These are phyloP conservation scores for Tryphoninae sp. DNA, from an alignment of 2,888 invertebrate species.

Conservation along the genomic window DNA sequence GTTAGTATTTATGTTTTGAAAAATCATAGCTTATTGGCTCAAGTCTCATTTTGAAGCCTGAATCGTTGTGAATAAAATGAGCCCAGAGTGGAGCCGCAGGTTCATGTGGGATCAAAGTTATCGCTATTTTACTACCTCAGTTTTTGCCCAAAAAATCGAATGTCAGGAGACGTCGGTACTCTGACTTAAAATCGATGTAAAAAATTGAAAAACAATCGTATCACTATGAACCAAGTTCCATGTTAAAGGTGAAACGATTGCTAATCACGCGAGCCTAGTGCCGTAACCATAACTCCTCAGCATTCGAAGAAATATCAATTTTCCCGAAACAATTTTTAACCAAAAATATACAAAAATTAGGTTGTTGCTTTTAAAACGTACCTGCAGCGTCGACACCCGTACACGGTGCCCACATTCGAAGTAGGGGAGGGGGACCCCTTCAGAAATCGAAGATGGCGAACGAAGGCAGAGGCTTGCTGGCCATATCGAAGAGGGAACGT, in stretches of 20 bases:
- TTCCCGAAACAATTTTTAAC: background rate
- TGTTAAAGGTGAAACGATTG: background rate
- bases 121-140: background rate
- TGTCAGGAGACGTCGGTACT: background rate
- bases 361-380: background rate
- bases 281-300: background rate
- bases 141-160: background rate
- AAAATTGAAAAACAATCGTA: background rate
- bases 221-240: background rate
- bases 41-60: no score
- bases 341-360: background rate
- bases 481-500: slow-evolving; percentile 1
- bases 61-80: no score
- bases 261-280: background rate
- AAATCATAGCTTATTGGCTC: background rate
- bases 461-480: slow-evolving; percentile 22
- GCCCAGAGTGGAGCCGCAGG: background rate
- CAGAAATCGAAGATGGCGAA: slow-evolving; percentile 61
- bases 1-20: background rate
- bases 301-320: background rate
- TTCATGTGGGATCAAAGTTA: background rate
- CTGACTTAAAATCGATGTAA: background rate
- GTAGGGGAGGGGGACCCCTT: slow-evolving; percentile 36
- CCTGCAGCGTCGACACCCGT: background rate
- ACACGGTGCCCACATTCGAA: slow-evolving; percentile 37